Evolutionary conservation across 2,888 invertebrate genomes (phyloP).

Genomic region (Pterostichus niger): DNA sequence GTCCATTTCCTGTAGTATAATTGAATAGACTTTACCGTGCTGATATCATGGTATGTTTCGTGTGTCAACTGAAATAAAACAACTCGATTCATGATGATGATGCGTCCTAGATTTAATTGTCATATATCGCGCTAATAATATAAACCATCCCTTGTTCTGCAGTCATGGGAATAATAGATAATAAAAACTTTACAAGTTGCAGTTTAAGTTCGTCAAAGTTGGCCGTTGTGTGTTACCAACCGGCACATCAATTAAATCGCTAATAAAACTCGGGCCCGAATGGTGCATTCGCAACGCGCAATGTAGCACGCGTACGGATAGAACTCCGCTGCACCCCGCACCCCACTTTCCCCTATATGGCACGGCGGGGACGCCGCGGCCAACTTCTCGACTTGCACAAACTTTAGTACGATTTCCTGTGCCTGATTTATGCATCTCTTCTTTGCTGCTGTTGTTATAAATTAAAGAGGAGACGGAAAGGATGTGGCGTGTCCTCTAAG

Average conservation of each 20-base stretch:
- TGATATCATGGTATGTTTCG: not conserved
- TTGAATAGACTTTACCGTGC: not conserved
- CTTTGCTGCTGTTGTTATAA: constrained; percentile 66
- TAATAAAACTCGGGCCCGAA: constrained; percentile 42
- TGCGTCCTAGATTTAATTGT: constrained; percentile 13
- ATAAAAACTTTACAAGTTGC: constrained; percentile 49
- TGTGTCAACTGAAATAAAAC: not conserved
- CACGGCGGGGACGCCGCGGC: constrained; percentile 40
- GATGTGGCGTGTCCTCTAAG: constrained; percentile 61
- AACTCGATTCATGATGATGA: not conserved
- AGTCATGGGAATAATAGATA: constrained; percentile 40
- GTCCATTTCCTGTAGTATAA: too few species aligned
- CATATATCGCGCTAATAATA: constrained; percentile 10
- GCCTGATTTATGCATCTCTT: constrained; percentile 65
- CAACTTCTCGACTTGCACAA: constrained; percentile 63
- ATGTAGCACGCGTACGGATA: constrained; percentile 42
- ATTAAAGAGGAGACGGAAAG: constrained; percentile 64
- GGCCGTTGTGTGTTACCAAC: constrained; percentile 23
- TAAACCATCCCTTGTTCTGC: constrained; percentile 3
- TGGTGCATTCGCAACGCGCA: constrained; percentile 55
- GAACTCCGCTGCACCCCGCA: not conserved
- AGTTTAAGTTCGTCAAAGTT: constrained; percentile 43
- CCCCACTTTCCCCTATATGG: constrained; percentile 38
- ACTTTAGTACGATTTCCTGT: constrained; percentile 64
- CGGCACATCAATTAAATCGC: constrained; percentile 55